Evolutionary conservation across 2,888 invertebrate genomes (phyloP), one percentile per base, ranked within the genome.

Genomic region (Plutella xylostella): DNA sequence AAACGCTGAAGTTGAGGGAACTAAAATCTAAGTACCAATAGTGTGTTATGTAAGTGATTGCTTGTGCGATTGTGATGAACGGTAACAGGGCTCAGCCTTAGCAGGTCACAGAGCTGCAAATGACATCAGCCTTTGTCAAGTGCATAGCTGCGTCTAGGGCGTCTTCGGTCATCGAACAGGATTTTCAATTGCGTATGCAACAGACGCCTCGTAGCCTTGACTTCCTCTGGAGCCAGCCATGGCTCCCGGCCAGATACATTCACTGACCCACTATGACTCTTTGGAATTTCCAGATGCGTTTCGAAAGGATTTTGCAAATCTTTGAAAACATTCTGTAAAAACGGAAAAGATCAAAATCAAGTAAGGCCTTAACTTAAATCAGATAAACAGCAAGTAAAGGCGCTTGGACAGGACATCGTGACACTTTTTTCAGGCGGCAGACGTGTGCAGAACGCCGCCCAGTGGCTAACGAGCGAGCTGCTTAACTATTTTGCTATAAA

Each of bases 121-220:
- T 79, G 77, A 75, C 79, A 79, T 76, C 76, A 75, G 67, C 63
- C 58, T 63, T 68, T 72, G 76, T 77, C 80, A 79, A 82, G 75
- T 77, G 72, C 74, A 76, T 37, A 40, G 21, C 42, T 42, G 41
- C 30, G 41, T n/a, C n/a, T n/a, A n/a, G n/a, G n/a, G 31, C 41
- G 20, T 35, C 64, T 61, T 64, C 60, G 77, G 79, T 77, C 74
- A 73, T 73, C 68, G 75, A 75, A 75, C 80, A 80, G 79, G 77
- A 78, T 75, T 69, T 60, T 57, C 55, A 59, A 75, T 80, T 78
- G 66, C 54, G 72, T 74, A 82, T 79, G 72, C 79, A 72, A 60
- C 68, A 62, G 68, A 72, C 65, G 72, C 65, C 50, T 50, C 55
- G 53, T 61, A 75, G 69, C 74, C 75, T 75, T 79, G 77, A 75